Evolutionary conservation across 1,140 invertebrate genomes (phyloP).

Genomic region (Augochlora pura): DNA sequence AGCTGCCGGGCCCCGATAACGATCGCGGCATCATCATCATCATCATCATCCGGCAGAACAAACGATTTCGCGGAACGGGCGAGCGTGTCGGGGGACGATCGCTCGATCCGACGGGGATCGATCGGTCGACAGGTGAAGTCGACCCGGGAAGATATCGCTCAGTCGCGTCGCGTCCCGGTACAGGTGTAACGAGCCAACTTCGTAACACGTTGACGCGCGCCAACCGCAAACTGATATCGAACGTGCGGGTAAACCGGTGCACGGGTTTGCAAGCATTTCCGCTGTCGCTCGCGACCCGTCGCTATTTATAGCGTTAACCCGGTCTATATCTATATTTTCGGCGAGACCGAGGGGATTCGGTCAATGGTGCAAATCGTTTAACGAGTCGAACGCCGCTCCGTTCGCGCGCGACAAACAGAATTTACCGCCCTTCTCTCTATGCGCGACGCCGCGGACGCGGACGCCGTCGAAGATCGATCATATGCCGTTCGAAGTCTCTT

Average conservation of each 20-base stretch:
- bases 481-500: no score
- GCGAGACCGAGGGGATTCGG: background rate
- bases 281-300: background rate
- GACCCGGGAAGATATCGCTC: background rate
- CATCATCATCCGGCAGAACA: background rate
- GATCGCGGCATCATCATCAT: background rate
- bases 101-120: background rate
- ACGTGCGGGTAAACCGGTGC: background rate
- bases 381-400: background rate
- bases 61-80: no score
- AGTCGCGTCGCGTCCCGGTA: background rate
- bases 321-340: conserved; percentile 1
- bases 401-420: no score
- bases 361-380: background rate
- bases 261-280: background rate
- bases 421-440: no score
- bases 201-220: conserved; percentile 16
- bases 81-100: no score
- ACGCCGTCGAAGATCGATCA: no score
- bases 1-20: conserved; percentile 2
- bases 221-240: conserved; percentile 19
- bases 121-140: background rate
- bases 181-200: background rate
- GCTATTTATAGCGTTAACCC: conserved; percentile 9
- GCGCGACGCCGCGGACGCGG: no score